Percentiles rank a stretch among this genome's conserved stretches.
These are phyloP conservation scores for Hemibagrus guttatus DNA, from an alignment of 2,797 vertebrate species.

Conservation along the genomic window DNA sequence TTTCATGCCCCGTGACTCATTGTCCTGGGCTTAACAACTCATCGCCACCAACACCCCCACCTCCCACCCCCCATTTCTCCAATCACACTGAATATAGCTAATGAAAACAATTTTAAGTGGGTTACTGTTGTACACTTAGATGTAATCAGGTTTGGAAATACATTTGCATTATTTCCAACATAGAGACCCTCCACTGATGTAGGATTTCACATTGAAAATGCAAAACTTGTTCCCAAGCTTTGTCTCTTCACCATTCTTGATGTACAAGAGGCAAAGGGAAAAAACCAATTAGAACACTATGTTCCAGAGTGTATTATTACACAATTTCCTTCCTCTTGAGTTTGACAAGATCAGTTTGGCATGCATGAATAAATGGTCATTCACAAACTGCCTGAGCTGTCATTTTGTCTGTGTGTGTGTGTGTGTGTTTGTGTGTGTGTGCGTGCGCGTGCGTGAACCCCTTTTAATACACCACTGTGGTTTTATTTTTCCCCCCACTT, in stretches of 20 bases:
- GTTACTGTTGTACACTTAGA: background rate
- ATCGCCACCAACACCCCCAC: too few relatives aligned
- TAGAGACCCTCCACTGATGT: slow-evolving; percentile 38
- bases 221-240: slow-evolving; percentile 53
- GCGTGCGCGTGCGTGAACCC: background rate
- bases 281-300: slow-evolving; percentile 63
- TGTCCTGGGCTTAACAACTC: background rate
- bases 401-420: background rate
- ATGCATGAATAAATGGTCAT: slow-evolving; percentile 21
- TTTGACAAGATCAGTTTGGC: slow-evolving; percentile 41
- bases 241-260: slow-evolving; percentile 52
- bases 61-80: too few relatives aligned
- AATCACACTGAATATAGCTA: background rate
- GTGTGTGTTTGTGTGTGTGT: background rate
- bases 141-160: slow-evolving; percentile 4
- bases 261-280: slow-evolving; percentile 50
- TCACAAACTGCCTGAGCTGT: background rate
- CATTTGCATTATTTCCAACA: slow-evolving; percentile 26
- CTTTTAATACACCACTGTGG: background rate
- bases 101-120: slow-evolving; percentile 17
- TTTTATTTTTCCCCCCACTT: background rate
- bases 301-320: slow-evolving; percentile 58
- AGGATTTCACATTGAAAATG: slow-evolving; percentile 28
- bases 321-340: slow-evolving; percentile 27
- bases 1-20: background rate